Evolutionary conservation across 1,140 invertebrate species (phyloP), one percentile per base, ranked within the genome.

Genomic region (Drosophila sp.): DNA sequence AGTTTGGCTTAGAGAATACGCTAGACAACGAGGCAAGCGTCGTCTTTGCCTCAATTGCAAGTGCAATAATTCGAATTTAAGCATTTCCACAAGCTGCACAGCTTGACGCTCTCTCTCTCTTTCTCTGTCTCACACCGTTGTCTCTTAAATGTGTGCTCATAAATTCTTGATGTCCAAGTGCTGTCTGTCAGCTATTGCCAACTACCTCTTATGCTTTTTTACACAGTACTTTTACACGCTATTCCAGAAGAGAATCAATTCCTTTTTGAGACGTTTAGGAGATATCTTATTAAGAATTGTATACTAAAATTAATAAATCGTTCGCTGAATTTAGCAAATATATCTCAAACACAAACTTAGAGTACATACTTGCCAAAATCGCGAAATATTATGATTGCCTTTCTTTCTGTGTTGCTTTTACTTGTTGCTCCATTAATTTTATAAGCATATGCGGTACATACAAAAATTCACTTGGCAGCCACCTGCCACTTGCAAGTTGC

Each of bases 51-150:
- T 72, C 45, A 78, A 66, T 43, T 38, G 51, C 61, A 32, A 70
- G 61, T 77, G 83, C 78, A 82, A 80, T 89, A 89, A 89, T 80
- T 89, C 73, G 79, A 83, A 83, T 89, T 89, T 89, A 77, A 89
- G 65, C 69, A 89, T 79, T 87, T 74, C 64, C 73, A 74, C 50
- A 53, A 80, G 67, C 71, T 62, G 25, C 40, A 67, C 78, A 75
- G 74, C 77, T 63, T 65, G 54, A 29, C 9, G 45, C 9, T 50
- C 1, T 4, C 14, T 13, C 43, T n/a, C n/a, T n/a, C n/a, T n/a
- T n/a, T n/a, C 9, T 50, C 1, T 4, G 5, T 13, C 43, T 36
- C 14, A 48, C 8, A 3, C 18, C 45, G 9, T 4, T 27, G n/a
- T 13, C 14, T 48, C 7, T 27, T 43, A 7, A 13, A 41, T 51